Evolutionary conservation across 2,888 invertebrate species (phyloP), one percentile per base, ranked within the genome.

Genomic region (Tetragonisca angustula): DNA sequence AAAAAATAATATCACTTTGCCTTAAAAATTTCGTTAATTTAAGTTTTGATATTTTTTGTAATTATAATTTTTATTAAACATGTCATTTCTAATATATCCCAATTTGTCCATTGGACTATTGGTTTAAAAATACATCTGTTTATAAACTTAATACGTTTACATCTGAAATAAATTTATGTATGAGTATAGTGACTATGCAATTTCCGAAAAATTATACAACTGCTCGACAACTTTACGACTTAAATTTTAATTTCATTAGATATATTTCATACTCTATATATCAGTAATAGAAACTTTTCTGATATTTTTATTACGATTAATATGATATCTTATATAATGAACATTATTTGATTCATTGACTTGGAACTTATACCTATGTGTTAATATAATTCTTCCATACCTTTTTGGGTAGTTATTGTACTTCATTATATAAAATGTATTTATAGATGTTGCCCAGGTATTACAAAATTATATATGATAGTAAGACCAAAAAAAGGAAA

Each of bases 401-500:
- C 0, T 17, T 61, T 61, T 61, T 61, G 61, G 9, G 5, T 77
- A 43, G 24, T 56, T 43, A 49, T 32, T 43, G 17, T 56, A 36
- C 17, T 43, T 36, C 5, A 69, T 32, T 32, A n/a, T 21, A 32
- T 50, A 69, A 2, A 2, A 64, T 62, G 70, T n/a, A n/a, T 62
- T 85, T 87, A 9, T 68, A 94, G 94, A 86, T 91, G 91, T 67
- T 94, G 94, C 65, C 90, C 94, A 2, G 89, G 91, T 67, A 88
- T 94, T n/a, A 85, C 87, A 24, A 93, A 90, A 72, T 24, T 95
- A 19, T 95, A 94, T 67, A 54, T 95, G 61, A 78, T 94, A 5
- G 89, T 95, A 79, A 91, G 95, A 36, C 81, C 90, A 6, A 95
- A 95, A 85, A 95, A 94, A 80, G 94, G 93, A 13, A 94, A 94